Evolutionary conservation across 2,888 invertebrate genomes (phyloP).

Genomic region (Cloeon dipterum): DNA sequence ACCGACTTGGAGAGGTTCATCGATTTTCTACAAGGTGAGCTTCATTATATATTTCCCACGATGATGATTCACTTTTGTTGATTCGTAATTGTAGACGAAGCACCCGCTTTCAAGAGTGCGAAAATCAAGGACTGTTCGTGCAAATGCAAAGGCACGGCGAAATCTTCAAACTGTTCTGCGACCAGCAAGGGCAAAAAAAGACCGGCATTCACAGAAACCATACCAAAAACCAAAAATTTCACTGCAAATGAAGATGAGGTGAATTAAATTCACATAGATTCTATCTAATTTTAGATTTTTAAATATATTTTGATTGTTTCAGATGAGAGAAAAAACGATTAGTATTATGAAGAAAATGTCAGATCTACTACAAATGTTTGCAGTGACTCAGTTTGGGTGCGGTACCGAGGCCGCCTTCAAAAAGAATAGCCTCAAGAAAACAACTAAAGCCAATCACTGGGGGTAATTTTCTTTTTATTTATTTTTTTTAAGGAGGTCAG

Average conservation of each 20-base stretch:
- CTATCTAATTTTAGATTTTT: too few species aligned
- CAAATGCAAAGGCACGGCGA: too few species aligned
- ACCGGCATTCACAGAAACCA: too few species aligned
- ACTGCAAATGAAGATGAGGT: slow-evolving; percentile 8
- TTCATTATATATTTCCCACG: not conserved
- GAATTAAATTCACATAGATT: not conserved
- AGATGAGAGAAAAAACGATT: slow-evolving; percentile 29
- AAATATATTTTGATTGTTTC: slow-evolving; percentile 4
- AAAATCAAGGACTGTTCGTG: too few species aligned
- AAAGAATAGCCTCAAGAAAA: slow-evolving; percentile 61
- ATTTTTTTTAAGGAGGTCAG: too few species aligned
- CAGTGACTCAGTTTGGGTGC: slow-evolving; percentile 80
- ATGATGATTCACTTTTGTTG: too few species aligned
- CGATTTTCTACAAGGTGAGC: slow-evolving; percentile 63
- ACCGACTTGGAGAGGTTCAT: slow-evolving; percentile 94
- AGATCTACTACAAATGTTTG: slow-evolving; percentile 76
- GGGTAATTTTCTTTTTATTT: too few species aligned
- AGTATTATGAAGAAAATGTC: slow-evolving; percentile 72
- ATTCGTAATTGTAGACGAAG: slow-evolving; percentile 18
- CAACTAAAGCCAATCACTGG: slow-evolving; percentile 77
- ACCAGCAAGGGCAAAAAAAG: too few species aligned
- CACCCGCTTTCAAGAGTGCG: slow-evolving; percentile 16
- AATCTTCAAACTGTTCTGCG: too few species aligned
- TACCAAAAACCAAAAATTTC: too few species aligned
- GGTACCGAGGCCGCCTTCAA: slow-evolving; percentile 41